Percentiles rank a stretch among this genome's conserved stretches.
These are phyloP conservation scores for Trichonephila clavata DNA, from an alignment of 1,140 invertebrate genomes.

Conservation along the genomic window DNA sequence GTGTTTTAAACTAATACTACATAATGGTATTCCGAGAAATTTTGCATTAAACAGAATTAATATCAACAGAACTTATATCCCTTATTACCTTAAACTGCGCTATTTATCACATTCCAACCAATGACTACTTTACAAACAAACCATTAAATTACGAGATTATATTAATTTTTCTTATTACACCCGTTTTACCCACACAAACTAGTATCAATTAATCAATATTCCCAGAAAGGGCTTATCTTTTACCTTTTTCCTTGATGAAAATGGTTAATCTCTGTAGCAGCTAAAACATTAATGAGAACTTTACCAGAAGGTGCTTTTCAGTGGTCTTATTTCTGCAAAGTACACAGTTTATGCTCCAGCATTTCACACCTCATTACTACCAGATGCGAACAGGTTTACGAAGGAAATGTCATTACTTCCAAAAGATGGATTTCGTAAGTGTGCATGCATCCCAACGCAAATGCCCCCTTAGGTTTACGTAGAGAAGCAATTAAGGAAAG, in stretches of 20 bases:
- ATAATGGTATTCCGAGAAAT: too few relatives aligned
- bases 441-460: not conserved
- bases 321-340: not conserved
- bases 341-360: not conserved
- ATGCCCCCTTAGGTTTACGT: too few relatives aligned
- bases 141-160: not conserved
- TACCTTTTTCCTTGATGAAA: not conserved
- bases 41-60: not conserved
- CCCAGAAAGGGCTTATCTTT: conserved; percentile 8
- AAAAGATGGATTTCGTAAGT: not conserved
- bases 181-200: not conserved
- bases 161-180: not conserved
- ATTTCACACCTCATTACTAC: conserved; percentile 13
- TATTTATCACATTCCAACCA: not conserved
- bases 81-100: not conserved
- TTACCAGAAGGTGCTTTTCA: not conserved
- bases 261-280: not conserved
- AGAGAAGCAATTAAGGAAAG: not conserved
- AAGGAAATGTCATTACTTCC: not conserved
- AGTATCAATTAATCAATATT: not conserved
- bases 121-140: not conserved
- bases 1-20: too few relatives aligned
- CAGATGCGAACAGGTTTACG: not conserved
- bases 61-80: not conserved
- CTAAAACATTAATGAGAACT: conserved; percentile 22